phyloP scores from a whole-genome alignment of 2,888 invertebrate species.

The Lamellibrachia satsuma region DNA sequence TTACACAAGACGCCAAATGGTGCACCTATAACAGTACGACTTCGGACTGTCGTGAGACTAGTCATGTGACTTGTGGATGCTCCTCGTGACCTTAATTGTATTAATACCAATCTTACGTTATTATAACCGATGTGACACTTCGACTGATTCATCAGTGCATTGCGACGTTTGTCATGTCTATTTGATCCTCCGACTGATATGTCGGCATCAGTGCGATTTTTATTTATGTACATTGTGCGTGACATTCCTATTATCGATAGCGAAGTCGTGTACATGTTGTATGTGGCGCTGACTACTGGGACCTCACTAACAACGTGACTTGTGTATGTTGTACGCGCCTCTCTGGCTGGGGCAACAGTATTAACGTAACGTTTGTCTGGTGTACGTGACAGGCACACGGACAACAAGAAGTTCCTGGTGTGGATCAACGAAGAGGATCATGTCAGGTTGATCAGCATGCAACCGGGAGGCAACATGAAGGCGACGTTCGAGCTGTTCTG shows the following conservation, averaged over 20 bases:
- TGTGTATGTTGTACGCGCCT: background rate
- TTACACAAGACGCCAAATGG: too few relatives aligned
- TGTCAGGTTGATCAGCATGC: conserved; percentile 81
- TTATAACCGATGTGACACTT: too few relatives aligned
- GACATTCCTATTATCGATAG: background rate
- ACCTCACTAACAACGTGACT: background rate
- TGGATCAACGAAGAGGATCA: conserved; percentile 97
- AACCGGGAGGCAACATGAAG: conserved; percentile 67
- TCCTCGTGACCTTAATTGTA: too few relatives aligned
- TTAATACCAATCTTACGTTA: too few relatives aligned
- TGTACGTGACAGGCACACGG: conserved; percentile 71
- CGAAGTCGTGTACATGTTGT: background rate
- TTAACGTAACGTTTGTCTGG: background rate
- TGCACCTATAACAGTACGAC: too few relatives aligned
- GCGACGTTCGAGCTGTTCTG: conserved; percentile 47
- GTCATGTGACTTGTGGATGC: too few relatives aligned
- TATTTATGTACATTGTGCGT: too few relatives aligned
- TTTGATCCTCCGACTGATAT: too few relatives aligned
- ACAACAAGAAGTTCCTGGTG: conserved; percentile 81
- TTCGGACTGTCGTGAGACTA: too few relatives aligned
- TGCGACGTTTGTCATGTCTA: too few relatives aligned
- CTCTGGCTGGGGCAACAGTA: background rate
- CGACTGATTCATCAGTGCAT: too few relatives aligned
- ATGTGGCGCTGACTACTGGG: background rate
- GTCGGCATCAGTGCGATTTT: too few relatives aligned